Base-by-base conservation (phyloP, 23 tunicate genomes). In the Clavelina lepadiformis region DNA sequence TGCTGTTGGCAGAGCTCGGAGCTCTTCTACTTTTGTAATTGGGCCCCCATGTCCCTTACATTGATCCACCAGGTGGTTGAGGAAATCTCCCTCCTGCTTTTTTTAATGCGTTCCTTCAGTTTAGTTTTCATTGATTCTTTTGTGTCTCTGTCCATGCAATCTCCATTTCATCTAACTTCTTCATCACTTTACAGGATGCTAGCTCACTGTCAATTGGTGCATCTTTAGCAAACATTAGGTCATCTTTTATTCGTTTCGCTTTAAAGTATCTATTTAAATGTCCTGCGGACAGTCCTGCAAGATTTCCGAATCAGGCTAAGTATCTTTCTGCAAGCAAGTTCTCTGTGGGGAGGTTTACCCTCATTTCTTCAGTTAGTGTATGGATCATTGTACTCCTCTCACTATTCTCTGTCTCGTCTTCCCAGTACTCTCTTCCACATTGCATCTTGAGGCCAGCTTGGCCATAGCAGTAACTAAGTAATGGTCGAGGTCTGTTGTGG, bases 241-340 rank as follows among this genome's bases (percentile, higher is more conserved):
- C 65, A 58, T 58, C 65, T 29, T 58, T 58, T 11, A 58, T 58
- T 37, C 65, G 8, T 37, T 58, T 58, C 31, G 65, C 65, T 23
- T 58, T 58, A 37, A 58, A 58, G 18, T 28, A 11, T 29, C 35
- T 28, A 20, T 58, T 58, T 26, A 15, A 58, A 37, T 58, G 65
- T 58, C 31, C 31, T 13, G 65, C 65, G 15, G 65, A 25, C 31
- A 28, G 65, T 58, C 37, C 29, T 28, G 35, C 65, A 58, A 58
- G 35, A 58, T 58, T 28, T 5, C 65, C 65, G 31, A 58, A 58
- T 20, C n/a, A 28, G 65, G 65, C 65, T 20, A 26, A 58, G 65
- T 25, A 58, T 29, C 65, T 58, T 20, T 58, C 35, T 26, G 65
- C 35, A 58, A 28, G 29, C 22, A 29, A 58, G 22, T 58, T 58